These are phyloP conservation scores for Euwallacea fornicatus DNA, from an alignment of 1,140 invertebrate genomes.

Conservation along the genomic window DNA sequence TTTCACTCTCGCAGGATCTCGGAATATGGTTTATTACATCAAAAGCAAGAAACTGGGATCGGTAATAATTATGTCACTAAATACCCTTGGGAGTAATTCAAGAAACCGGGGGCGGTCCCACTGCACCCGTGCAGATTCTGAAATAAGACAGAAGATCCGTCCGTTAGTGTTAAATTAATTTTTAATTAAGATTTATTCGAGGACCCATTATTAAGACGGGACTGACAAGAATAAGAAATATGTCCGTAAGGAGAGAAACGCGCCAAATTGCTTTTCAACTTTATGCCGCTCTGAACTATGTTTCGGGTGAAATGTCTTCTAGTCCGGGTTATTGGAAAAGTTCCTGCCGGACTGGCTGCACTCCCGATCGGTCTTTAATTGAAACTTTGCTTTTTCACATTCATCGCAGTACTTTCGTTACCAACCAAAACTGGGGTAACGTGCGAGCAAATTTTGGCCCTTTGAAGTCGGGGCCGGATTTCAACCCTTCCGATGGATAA, in stretches of 20 bases:
- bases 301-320: slow-evolving; percentile 15
- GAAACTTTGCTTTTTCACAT: too few species aligned
- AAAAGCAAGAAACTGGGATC: too few species aligned
- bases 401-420: too few species aligned
- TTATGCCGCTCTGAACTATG: slow-evolving; percentile 16
- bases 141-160: not conserved
- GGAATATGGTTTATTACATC: too few species aligned
- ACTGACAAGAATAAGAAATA: slow-evolving; percentile 24
- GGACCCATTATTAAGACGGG: slow-evolving; percentile 14
- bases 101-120: not conserved
- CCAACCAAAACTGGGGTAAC: too few species aligned
- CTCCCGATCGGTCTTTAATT: slow-evolving; percentile 7
- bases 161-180: slow-evolving; percentile 17
- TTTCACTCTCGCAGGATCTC: too few species aligned
- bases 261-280: slow-evolving; percentile 25
- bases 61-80: too few species aligned
- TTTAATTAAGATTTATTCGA: slow-evolving; percentile 26
- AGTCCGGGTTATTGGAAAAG: slow-evolving; percentile 11
- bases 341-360: not conserved
- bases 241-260: slow-evolving; percentile 19
- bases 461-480: too few species aligned
- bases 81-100: too few species aligned
- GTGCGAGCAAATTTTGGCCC: too few species aligned
- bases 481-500: too few species aligned
- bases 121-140: not conserved